These are phyloP conservation scores for Theonella swinhoei DNA, from an alignment of 37 sponge, comb jelly and placozoan genomes.

Conservation along the genomic window DNA sequence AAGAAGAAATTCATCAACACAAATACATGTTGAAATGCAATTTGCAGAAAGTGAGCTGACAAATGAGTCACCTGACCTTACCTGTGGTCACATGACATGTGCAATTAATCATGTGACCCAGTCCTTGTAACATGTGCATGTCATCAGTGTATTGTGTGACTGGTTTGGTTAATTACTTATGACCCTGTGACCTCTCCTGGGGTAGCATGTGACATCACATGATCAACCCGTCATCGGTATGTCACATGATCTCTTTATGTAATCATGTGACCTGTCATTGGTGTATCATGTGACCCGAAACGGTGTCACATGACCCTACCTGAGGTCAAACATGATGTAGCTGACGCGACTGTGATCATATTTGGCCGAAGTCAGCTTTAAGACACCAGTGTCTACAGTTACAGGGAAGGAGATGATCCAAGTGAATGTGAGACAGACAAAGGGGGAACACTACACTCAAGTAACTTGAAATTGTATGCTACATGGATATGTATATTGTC, in stretches of 20 bases:
- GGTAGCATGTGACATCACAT: background rate
- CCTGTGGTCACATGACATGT: background rate
- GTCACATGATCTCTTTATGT: background rate
- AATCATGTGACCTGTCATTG: background rate
- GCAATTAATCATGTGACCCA: background rate
- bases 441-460: no score
- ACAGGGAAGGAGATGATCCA: no score
- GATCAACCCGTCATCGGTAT: background rate
- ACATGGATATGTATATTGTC: no score
- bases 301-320: conserved; percentile 8
- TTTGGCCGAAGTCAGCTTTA: conserved; percentile 7
- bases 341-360: conserved; percentile 42
- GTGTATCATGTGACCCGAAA: background rate
- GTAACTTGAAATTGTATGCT: no score
- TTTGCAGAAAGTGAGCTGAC: background rate
- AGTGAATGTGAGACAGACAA: no score
- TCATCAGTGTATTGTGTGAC: background rate
- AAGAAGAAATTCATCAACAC: background rate
- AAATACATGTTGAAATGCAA: background rate
- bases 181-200: background rate
- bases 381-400: background rate
- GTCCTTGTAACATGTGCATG: background rate
- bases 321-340: conserved; percentile 60
- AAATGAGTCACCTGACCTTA: background rate
- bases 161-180: background rate